Evolutionary conservation across 53 echinoderm and acorn worm species (phyloP).

Genomic region (Holothuria leucospilota): DNA sequence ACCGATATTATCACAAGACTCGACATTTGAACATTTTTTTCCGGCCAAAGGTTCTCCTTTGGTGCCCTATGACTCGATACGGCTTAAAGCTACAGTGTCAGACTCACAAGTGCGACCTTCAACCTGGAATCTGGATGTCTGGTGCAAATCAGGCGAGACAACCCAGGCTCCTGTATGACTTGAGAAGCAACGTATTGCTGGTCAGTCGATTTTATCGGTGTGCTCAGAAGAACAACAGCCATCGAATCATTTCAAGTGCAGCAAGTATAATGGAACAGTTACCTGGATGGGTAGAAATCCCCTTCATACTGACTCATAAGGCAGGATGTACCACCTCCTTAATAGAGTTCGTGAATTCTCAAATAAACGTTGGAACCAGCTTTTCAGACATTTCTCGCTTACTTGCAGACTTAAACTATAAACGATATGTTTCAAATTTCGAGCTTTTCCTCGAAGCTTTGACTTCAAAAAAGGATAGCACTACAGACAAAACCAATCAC

Average conservation of each 20-base stretch:
- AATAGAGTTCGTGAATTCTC: not conserved
- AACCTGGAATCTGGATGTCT: not conserved
- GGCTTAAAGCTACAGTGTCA: not conserved
- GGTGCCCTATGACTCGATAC: not conserved
- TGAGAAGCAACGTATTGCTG: not conserved
- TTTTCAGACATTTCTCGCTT: not conserved
- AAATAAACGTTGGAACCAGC: not conserved
- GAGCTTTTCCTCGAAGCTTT: too few species aligned
- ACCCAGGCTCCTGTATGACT: constrained; percentile 4
- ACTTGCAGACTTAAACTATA: not conserved
- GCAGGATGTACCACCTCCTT: not conserved
- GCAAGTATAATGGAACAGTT: not conserved
- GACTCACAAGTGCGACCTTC: not conserved
- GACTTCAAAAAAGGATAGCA: too few species aligned
- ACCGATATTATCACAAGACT: too few species aligned
- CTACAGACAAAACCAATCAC: too few species aligned
- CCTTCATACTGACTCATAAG: not conserved
- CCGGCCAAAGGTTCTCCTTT: not conserved
- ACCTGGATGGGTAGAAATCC: not conserved
- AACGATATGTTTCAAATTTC: not conserved
- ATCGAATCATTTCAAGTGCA: not conserved
- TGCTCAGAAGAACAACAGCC: not conserved
- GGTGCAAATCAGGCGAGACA: not conserved
- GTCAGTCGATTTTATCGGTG: not conserved
- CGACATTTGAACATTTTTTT: not conserved